Evolutionary conservation across 2,113 vertebrate species (phyloP), one percentile per base, ranked within the genome.

Genomic region (Meriones unguiculatus): DNA sequence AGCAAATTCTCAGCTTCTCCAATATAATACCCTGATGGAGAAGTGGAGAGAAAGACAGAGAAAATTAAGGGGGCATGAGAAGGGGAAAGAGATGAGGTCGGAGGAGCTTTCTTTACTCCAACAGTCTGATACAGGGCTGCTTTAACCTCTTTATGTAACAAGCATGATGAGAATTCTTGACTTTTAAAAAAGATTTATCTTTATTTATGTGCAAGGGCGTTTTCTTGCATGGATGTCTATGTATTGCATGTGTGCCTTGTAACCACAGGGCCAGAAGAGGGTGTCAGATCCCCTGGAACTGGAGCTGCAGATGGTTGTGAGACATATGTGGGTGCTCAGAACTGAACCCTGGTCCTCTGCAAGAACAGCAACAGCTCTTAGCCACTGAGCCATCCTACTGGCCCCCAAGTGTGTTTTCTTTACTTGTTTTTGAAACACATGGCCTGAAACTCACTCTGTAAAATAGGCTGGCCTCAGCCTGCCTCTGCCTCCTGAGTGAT

Each of bases 1-100:
- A 95, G 96, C 98, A 99, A 82, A 99, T 95, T 22, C 98, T 95
- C 87, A 99, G 93, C 50, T 98, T 99, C 90, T 99, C 96, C 30
- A 99, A 93, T 93, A 99, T 97, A 54, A 94, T 97, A 30, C 98
- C 99, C 99, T 99, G 94, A 54, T 86, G 80, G 80, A 96, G 86
- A 73, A 8, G 14, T 57, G 69, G 41, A 32, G 91, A 93, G 1
- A 90, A 13, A 41, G 35, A n/a, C 9, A 20, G 3, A 24, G 59
- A 3, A 59, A 59, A n/a, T 59, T 59, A 81, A 59, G 32, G 11
- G 18, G 25, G 2, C 4, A n/a, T 24, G 18, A 22, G 18, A 81
- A 59, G 32, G 32, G 78, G 1, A n/a, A 81, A n/a, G 18, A 81
- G 32, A 13, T 59, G 78, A 81, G 10, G 18, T 5, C 1, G 52